phyloP scores from a whole-genome alignment of 2,888 invertebrate species.

The Eretmocerus hayati region DNA sequence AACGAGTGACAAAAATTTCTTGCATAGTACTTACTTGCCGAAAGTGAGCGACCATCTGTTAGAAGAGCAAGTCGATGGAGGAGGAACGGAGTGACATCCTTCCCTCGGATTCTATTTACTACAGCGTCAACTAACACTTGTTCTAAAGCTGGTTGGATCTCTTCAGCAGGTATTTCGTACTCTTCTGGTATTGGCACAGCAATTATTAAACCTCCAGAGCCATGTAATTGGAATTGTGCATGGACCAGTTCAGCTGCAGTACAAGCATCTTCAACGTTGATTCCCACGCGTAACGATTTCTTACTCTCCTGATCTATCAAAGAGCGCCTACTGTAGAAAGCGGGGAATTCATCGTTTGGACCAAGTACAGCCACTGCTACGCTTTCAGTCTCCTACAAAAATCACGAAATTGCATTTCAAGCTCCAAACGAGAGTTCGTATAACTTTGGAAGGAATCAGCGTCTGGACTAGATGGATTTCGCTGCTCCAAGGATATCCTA shows the following conservation, averaged over 20 bases:
- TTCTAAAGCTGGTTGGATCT: slow-evolving; percentile 65
- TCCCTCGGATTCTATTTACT: slow-evolving; percentile 62
- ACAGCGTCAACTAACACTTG: slow-evolving; percentile 60
- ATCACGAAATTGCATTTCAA: too few species aligned
- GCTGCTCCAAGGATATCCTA: too few species aligned
- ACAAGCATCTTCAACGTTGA: slow-evolving; percentile 54
- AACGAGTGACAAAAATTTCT: too few species aligned
- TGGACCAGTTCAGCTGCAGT: slow-evolving; percentile 71
- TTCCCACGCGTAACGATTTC: slow-evolving; percentile 57
- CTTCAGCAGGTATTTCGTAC: slow-evolving; percentile 53
- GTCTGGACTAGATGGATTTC: too few species aligned
- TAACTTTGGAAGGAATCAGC: too few species aligned
- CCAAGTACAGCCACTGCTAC: slow-evolving; percentile 81
- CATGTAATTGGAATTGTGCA: slow-evolving; percentile 50
- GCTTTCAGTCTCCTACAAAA: slow-evolving; percentile 81
- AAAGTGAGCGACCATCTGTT: slow-evolving; percentile 76
- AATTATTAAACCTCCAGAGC: slow-evolving; percentile 71
- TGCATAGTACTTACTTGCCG: slow-evolving; percentile 79
- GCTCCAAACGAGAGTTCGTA: too few species aligned
- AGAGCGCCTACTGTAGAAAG: slow-evolving; percentile 82
- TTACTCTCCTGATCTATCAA: slow-evolving; percentile 45
- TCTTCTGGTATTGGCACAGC: slow-evolving; percentile 85
- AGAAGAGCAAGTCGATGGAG: slow-evolving; percentile 67
- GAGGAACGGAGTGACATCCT: slow-evolving; percentile 88
- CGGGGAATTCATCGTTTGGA: slow-evolving; percentile 69